Evolutionary conservation across 2,113 vertebrate species (phyloP).

Genomic region (Chaenogobius annularis): DNA sequence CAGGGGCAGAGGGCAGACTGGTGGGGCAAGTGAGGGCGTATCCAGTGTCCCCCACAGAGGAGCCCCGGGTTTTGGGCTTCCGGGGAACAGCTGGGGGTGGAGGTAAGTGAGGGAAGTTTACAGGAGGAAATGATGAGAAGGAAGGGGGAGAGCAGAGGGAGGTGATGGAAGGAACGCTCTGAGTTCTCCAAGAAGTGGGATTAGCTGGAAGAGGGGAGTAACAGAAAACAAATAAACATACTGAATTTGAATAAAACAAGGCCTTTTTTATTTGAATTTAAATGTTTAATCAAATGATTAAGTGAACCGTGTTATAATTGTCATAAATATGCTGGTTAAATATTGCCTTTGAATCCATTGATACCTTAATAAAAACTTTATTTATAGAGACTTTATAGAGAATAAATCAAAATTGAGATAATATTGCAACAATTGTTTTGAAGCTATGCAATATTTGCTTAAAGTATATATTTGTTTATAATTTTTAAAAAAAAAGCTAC

Average conservation of each 20-base stretch:
- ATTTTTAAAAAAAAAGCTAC: too few species aligned
- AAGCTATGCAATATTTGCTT: too few species aligned
- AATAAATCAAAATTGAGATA: too few species aligned
- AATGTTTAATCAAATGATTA: too few species aligned
- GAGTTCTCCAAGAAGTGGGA: slow-evolving; percentile 35
- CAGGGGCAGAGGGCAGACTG: slow-evolving; percentile 73
- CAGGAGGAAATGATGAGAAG: slow-evolving; percentile 43
- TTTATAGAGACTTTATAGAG: too few species aligned
- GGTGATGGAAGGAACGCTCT: slow-evolving; percentile 32
- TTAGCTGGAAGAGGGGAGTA: slow-evolving; percentile 27
- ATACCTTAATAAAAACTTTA: too few species aligned
- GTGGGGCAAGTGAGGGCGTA: slow-evolving; percentile 64
- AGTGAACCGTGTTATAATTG: too few species aligned
- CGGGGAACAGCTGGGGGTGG: slow-evolving; percentile 22
- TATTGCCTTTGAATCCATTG: too few species aligned
- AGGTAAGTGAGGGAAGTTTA: slow-evolving; percentile 16
- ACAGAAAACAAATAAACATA: not conserved
- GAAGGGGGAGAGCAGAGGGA: slow-evolving; percentile 29
- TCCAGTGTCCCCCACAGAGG: slow-evolving; percentile 37
- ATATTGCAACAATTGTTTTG: too few species aligned
- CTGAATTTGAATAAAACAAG: not conserved
- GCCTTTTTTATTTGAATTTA: not conserved
- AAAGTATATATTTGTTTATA: too few species aligned
- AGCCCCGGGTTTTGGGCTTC: slow-evolving; percentile 34
- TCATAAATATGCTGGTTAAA: too few species aligned